These are phyloP conservation scores for Ormyrus nitidulus DNA, from an alignment of 2,888 invertebrate species.

Conservation along the genomic window DNA sequence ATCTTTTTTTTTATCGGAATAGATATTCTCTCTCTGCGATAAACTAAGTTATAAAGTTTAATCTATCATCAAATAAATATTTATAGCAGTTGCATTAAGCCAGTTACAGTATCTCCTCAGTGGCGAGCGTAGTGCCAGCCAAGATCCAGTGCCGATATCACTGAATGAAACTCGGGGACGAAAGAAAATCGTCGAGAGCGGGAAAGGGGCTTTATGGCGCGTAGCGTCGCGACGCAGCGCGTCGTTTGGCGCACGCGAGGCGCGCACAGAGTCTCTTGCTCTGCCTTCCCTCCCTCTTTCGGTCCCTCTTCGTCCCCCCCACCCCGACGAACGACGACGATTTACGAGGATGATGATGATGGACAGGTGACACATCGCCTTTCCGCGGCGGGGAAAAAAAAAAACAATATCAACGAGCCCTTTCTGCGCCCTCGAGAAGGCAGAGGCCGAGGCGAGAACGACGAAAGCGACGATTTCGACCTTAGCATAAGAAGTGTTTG, in stretches of 20 bases:
- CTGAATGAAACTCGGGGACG: no score
- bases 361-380: slow-evolving; percentile 52
- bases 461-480: background rate
- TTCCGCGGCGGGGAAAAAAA: background rate
- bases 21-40: no score
- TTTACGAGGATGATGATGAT: slow-evolving; percentile 18
- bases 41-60: no score
- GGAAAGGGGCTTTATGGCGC: slow-evolving; percentile 64
- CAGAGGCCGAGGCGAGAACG: slow-evolving; percentile 4
- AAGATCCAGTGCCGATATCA: no score
- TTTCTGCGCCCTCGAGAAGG: no score
- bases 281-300: background rate
- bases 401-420: no score
- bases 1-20: no score
- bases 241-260: slow-evolving; percentile 49
- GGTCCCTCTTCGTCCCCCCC: background rate
- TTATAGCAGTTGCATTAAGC: no score
- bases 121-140: no score
- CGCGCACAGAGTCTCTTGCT: background rate
- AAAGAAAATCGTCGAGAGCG: slow-evolving; percentile 17
- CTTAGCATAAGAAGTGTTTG: no score
- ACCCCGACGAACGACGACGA: background rate
- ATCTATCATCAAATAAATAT: no score
- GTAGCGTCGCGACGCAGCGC: slow-evolving; percentile 67
- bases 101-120: no score